Evolutionary conservation across 2,113 vertebrate genomes (phyloP), one percentile per base, ranked within the genome.

Genomic region (Neofelis nebulosa): DNA sequence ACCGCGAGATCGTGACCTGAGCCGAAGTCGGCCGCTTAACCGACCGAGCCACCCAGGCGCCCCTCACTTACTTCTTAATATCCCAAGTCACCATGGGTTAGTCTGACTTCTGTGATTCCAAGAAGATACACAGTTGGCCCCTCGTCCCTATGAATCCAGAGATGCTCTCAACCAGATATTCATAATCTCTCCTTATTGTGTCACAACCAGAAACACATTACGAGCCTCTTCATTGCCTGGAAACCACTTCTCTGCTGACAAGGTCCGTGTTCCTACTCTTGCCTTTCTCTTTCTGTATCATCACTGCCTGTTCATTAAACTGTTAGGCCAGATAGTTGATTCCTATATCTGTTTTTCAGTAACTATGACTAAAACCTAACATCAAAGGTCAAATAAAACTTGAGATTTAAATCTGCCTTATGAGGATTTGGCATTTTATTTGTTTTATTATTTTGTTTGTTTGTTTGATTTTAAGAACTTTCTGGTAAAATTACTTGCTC

Each of bases 401-500:
- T 69, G 14, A 79, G 71, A 45, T 71, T 94, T 83, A 81, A 85
- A 79, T 89, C 23, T 68, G 48, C 15, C 8, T 66, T 71, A 45
- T 63, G 69, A 96, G 50, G 45, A 65, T 6, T 4, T 36, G 21
- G 52, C 12, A 33, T 55, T 93, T 78, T 74, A 48, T 84, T 69
- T 55, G 33, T 7, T 87, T 69, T 92, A 13, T 29, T 10, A 5
- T 29, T 31, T 55, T 50, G 21, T 33, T 33, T 66, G 16, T 74
- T 80, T 4, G 15, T 71, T 16, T 52, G 19, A 9, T 74, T 66
- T 41, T 63, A 90, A 97, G 74, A 18, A 78, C 31, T 96, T 95
- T 79, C 74, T 85, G 27, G 65, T 27, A 61, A 96, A 92, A 97
- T 33, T 91, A 50, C 16, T 97, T 81, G 36, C 61, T 97, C 71